Conservation (phyloP, 2,888 invertebrate species). For the Rhynchonema sp. region DNA sequence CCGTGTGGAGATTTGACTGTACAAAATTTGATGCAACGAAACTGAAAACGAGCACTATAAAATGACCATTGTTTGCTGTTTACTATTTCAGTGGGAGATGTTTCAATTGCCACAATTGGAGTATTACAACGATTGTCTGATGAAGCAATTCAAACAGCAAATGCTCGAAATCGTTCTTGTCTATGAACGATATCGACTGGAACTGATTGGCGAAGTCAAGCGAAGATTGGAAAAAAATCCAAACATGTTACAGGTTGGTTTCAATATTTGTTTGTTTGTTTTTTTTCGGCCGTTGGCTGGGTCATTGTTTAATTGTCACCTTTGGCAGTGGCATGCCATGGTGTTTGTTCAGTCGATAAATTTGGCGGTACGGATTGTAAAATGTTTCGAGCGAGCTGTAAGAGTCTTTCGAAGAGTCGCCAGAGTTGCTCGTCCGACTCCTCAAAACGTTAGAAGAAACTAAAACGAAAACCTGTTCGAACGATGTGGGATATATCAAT, state of each 20-base stretch:
- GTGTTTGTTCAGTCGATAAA: neutral
- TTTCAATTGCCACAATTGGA: slow-evolving; percentile 77
- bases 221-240: too few species aligned
- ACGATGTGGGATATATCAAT: too few species aligned
- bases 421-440: too few species aligned
- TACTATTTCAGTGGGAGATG: slow-evolving; percentile 54
- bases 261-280: too few species aligned
- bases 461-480: too few species aligned
- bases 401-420: too few species aligned
- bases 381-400: too few species aligned
- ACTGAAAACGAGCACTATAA: neutral
- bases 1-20: neutral
- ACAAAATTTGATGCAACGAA: neutral
- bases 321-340: neutral
- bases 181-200: slow-evolving; percentile 58
- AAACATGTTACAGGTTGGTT: too few species aligned
- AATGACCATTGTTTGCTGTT: neutral
- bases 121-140: slow-evolving; percentile 82
- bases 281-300: neutral
- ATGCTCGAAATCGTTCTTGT: slow-evolving; percentile 80
- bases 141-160: slow-evolving; percentile 76
- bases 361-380: too few species aligned
- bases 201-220: slow-evolving; percentile 11
- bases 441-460: too few species aligned
- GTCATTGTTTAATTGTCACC: neutral